These are phyloP conservation scores for Phrynosoma blainvillii DNA, from an alignment of 2,113 vertebrate genomes.

Conservation along the genomic window DNA sequence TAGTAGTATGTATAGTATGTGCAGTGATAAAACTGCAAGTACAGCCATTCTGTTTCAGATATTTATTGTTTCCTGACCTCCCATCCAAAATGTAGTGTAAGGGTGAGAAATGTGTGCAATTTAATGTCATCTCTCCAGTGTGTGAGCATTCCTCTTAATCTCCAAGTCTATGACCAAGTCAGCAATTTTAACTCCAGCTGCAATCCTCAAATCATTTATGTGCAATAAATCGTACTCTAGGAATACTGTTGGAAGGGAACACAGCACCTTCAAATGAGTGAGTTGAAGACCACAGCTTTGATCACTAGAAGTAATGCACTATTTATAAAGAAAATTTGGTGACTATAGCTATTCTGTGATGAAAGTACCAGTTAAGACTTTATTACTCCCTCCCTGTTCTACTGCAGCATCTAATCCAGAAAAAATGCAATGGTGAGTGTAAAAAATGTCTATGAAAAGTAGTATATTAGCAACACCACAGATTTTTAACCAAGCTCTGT, in stretches of 20 bases:
- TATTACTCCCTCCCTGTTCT: background rate
- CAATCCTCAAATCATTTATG: background rate
- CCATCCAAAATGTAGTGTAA: background rate
- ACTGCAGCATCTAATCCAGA: background rate
- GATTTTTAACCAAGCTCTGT: no score
- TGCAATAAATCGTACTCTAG: background rate
- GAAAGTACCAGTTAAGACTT: background rate
- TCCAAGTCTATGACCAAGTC: background rate
- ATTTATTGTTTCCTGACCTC: background rate
- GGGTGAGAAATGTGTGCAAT: conserved; percentile 7
- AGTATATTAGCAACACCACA: no score
- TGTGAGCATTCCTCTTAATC: background rate
- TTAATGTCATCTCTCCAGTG: background rate
- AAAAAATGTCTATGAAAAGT: no score
- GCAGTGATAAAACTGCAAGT: conserved; percentile 3
- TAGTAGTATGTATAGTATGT: no score
- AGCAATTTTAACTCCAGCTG: background rate
- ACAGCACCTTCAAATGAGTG: background rate
- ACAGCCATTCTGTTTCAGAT: background rate
- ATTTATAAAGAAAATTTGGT: background rate
- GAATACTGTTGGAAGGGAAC: background rate
- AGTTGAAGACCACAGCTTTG: background rate
- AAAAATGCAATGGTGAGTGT: no score
- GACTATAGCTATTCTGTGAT: no score
- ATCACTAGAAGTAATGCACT: background rate